These are phyloP conservation scores for Pagetopsis macropterus DNA, from an alignment of 2,797 vertebrate genomes.

Conservation along the genomic window DNA sequence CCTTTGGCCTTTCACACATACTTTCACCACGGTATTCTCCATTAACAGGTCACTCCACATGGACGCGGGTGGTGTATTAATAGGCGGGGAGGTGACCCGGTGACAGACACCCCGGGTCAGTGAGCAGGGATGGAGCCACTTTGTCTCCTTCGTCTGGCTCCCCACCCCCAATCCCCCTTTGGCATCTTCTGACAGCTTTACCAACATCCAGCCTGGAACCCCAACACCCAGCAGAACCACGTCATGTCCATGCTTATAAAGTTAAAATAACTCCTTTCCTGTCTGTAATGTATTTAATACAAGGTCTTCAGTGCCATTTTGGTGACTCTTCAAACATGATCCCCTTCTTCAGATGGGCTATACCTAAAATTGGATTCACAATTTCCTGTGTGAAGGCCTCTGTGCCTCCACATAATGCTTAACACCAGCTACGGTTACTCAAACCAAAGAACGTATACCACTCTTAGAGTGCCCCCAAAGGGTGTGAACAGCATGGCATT, in stretches of 20 bases:
- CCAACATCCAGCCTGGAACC: constrained; percentile 7
- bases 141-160: constrained; percentile 6
- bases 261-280: constrained; percentile 1
- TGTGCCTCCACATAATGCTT: constrained; percentile 26
- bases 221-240: not conserved
- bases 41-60: constrained; percentile 25
- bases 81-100: constrained; percentile 27
- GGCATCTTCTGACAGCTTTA: constrained; percentile 44
- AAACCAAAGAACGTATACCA: constrained; percentile 29
- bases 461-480: constrained; percentile 10
- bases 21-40: constrained; percentile 36
- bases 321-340: constrained; percentile 21
- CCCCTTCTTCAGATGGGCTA: not conserved
- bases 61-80: constrained; percentile 45
- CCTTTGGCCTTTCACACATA: constrained; percentile 23
- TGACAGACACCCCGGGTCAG: constrained; percentile 56
- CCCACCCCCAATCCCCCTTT: too few relatives aligned
- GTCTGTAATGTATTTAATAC: not conserved
- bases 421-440: constrained; percentile 46
- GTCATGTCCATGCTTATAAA: not conserved
- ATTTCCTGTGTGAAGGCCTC: constrained; percentile 41
- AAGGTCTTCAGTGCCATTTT: constrained; percentile 23
- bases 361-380: constrained; percentile 26
- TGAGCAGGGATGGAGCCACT: constrained; percentile 44
- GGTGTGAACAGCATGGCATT: constrained; percentile 31